phyloP scores from a whole-genome alignment of 2,888 invertebrate genomes.

The Lingula anatina region DNA sequence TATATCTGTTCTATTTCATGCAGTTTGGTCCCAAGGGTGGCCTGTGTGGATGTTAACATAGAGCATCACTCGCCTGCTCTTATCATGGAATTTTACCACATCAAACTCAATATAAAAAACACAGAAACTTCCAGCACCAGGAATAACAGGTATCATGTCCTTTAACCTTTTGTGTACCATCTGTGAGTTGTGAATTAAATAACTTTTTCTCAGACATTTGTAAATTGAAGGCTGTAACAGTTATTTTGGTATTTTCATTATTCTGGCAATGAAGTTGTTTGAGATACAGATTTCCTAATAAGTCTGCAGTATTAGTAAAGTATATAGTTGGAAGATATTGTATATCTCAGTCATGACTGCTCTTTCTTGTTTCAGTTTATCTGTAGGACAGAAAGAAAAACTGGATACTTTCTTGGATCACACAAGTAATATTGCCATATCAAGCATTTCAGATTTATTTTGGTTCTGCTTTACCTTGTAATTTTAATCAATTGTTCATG shows the following conservation, averaged over 20 bases:
- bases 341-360: background rate
- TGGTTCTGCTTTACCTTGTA: too few species aligned
- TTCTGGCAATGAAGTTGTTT: too few species aligned
- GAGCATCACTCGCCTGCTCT: slow-evolving; percentile 63
- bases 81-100: slow-evolving; percentile 79
- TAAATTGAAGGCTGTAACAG: too few species aligned
- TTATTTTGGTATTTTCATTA: too few species aligned
- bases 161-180: too few species aligned
- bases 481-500: too few species aligned
- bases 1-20: slow-evolving; percentile 7
- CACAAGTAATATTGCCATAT: slow-evolving; percentile 25
- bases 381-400: slow-evolving; percentile 32
- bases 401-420: slow-evolving; percentile 25
- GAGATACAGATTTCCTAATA: too few species aligned
- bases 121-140: slow-evolving; percentile 37
- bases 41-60: slow-evolving; percentile 62
- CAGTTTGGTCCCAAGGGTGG: slow-evolving; percentile 64
- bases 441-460: background rate
- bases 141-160: slow-evolving; percentile 38
- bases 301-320: too few species aligned
- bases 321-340: too few species aligned
- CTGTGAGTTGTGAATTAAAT: too few species aligned
- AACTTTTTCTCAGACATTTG: too few species aligned
- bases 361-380: slow-evolving; percentile 21
- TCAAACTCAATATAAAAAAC: slow-evolving; percentile 59